Evolutionary conservation across 2,888 invertebrate species (phyloP).

Genomic region (Oxytorus armatus): DNA sequence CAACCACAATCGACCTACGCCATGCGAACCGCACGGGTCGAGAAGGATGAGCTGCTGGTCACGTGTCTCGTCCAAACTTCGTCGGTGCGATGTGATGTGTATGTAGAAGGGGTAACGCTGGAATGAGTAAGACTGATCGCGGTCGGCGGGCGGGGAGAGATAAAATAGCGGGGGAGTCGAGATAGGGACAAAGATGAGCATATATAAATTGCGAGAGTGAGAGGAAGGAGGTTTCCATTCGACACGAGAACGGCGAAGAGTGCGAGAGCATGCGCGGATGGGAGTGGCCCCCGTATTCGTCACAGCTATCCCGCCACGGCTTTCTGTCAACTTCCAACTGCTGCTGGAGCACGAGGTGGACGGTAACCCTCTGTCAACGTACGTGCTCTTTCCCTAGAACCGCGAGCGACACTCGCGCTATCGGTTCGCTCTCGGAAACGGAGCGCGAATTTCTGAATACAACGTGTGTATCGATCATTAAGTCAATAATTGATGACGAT

Average conservation of each 20-base stretch:
- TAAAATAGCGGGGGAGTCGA: slow-evolving; percentile 32
- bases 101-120: background rate
- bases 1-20: slow-evolving; percentile 22
- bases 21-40: slow-evolving; percentile 22
- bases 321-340: slow-evolving; percentile 81
- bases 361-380: slow-evolving; percentile 63
- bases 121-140: slow-evolving; percentile 17
- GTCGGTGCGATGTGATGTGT: slow-evolving; percentile 40
- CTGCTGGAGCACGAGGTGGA: slow-evolving; percentile 74
- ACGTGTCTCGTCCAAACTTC: slow-evolving; percentile 54
- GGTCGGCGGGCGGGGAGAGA: slow-evolving; percentile 20
- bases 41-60: slow-evolving; percentile 53
- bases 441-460: background rate
- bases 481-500: too few relatives aligned
- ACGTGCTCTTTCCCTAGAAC: slow-evolving; percentile 56
- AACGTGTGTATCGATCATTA: too few relatives aligned
- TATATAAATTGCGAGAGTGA: slow-evolving; percentile 9
- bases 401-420: slow-evolving; percentile 29
- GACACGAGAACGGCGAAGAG: slow-evolving; percentile 41
- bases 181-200: slow-evolving; percentile 13
- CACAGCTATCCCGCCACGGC: slow-evolving; percentile 80
- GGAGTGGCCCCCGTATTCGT: slow-evolving; percentile 78
- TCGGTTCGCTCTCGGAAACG: background rate
- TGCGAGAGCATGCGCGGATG: slow-evolving; percentile 81
- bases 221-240: slow-evolving; percentile 38